Evolutionary conservation across 2,888 invertebrate genomes (phyloP).

Genomic region (Megalurothrips usitatus): DNA sequence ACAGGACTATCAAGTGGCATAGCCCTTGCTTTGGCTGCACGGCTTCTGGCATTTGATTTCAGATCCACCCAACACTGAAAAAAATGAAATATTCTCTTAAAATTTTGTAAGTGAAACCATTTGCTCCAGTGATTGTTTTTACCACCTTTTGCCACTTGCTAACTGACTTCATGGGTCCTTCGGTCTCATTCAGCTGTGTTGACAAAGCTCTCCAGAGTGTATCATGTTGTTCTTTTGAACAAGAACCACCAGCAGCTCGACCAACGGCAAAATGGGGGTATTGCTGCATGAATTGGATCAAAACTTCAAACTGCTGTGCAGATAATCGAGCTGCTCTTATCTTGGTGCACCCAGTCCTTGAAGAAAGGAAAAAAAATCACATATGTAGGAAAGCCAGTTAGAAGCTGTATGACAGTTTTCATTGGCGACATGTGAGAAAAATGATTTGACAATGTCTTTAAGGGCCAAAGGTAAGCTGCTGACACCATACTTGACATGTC

Average conservation of each 20-base stretch:
- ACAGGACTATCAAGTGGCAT: not conserved
- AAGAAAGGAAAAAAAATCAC: not conserved
- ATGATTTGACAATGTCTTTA: too few species aligned
- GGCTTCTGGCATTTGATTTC: not conserved
- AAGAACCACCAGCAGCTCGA: not conserved
- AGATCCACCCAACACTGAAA: slow-evolving; percentile 14
- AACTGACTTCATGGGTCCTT: not conserved
- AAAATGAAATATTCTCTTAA: not conserved
- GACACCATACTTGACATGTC: too few species aligned
- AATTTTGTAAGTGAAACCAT: not conserved
- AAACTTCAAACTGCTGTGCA: not conserved
- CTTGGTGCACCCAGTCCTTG: not conserved
- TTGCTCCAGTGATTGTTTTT: not conserved
- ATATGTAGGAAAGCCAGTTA: not conserved
- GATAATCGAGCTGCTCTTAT: not conserved
- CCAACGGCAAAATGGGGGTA: slow-evolving; percentile 15
- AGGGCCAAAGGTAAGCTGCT: too few species aligned
- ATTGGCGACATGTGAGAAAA: too few species aligned
- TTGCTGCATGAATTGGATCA: not conserved
- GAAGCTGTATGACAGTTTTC: too few species aligned
- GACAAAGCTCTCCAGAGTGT: not conserved
- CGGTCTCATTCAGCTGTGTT: not conserved
- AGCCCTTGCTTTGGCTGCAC: not conserved
- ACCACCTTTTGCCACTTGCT: not conserved
- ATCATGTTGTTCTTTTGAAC: slow-evolving; percentile 6